Evolutionary conservation across 2,113 vertebrate genomes (phyloP), one percentile per base, ranked within the genome.

Genomic region (Tapirus terrestris): DNA sequence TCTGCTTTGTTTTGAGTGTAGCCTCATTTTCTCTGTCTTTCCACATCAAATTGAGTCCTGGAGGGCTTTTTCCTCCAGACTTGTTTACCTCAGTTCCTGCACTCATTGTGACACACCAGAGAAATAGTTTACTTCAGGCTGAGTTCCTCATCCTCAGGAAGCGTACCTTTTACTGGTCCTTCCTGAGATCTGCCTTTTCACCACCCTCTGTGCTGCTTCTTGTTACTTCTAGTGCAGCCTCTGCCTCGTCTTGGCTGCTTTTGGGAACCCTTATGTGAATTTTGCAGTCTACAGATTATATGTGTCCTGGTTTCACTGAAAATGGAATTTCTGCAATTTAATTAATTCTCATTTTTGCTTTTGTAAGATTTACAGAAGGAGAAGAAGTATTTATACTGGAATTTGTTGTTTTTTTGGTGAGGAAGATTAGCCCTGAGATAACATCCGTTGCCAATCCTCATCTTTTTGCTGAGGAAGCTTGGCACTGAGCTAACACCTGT

Each of bases 11-110:
- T 81, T 87, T 60, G 21, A 89, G 18, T 27, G 2, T 80, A 83
- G 3, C n/a, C 33, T 82, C 43, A 73, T 94, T 94, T 92, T 17
- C 81, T 90, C 31, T 94, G 60, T 72, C 48, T 86, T 89, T 90
- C 51, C 56, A 92, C 91, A 21, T 73, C 33, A 90, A 90, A 88
- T 17, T 36, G 36, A 63, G 10, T 65, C 43, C 67, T 73, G 16
- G 11, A 92, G 33, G 21, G 23, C 45, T 63, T 92, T 85, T 79
- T 10, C 27, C 9, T 45, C 7, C 14, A 65, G 29, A 33, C 8
- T 63, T 48, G 27, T 86, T 89, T 77, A 85, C n/a, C 31, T 14
- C 1, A 21, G 16, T 73, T 95, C 51, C 67, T 94, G 10, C 9
- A 18, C 33, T 88, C 43, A 76, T 18, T 65, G 18, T 25, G 25